A percentile compares a stretch with the other conserved stretches of the same genome.
Conservation (phyloP, 2,113 vertebrate genomes). For the Empidonax traillii region DNA sequence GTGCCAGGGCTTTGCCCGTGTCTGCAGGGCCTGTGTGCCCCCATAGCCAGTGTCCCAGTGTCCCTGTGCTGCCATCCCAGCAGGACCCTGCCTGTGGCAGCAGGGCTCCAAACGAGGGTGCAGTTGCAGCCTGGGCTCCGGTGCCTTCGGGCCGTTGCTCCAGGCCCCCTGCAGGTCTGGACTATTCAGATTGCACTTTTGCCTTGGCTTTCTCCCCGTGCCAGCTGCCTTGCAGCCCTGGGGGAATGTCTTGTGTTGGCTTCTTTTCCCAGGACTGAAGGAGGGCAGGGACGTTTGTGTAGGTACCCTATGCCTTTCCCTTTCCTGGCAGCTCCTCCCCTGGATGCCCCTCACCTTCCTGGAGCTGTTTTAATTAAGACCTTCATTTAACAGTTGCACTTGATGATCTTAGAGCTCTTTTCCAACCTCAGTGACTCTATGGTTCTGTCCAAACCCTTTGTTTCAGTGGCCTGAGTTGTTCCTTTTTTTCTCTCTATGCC, state of each 20-base stretch:
- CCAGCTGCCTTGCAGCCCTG: not conserved
- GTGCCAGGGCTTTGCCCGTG: not conserved
- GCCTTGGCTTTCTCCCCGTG: not conserved
- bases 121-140: not conserved
- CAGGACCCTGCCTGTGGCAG: not conserved
- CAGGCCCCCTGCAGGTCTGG: not conserved
- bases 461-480: not conserved
- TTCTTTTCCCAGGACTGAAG: fast-evolving
- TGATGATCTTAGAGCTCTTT: not conserved
- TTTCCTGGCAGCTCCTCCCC: not conserved
- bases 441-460: not conserved
- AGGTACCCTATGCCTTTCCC: not conserved
- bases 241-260: not conserved
- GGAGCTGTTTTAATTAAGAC: not conserved
- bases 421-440: not conserved
- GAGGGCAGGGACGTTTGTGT: not conserved
- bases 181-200: not conserved
- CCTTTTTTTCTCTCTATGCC: not conserved
- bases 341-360: not conserved
- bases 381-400: not conserved
- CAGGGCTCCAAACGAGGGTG: not conserved
- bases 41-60: fast-evolving
- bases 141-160: not conserved
- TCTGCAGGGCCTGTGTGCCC: fast-evolving
- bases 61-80: not conserved